A percentile compares a stretch with the other conserved stretches of the same genome.
phyloP scores from a whole-genome alignment of 2,888 invertebrate genomes.

The Lypha dubia region DNA sequence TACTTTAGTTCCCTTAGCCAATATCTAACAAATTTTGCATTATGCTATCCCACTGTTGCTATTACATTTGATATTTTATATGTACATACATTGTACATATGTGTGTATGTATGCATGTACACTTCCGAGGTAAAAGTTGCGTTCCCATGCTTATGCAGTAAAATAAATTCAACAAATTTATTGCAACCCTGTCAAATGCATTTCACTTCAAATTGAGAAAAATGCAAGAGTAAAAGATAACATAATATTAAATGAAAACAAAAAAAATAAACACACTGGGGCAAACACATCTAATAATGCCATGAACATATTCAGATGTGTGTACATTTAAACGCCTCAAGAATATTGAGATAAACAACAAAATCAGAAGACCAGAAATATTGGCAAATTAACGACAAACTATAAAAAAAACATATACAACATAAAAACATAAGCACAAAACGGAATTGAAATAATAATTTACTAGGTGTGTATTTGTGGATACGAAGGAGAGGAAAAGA shows the following conservation, averaged over 20 bases:
- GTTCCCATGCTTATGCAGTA: constrained; percentile 39
- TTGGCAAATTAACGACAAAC: constrained; percentile 66
- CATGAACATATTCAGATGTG: constrained; percentile 12
- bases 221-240: constrained; percentile 31
- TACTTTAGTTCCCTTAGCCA: too few species aligned
- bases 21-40: too few species aligned
- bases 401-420: constrained; percentile 46
- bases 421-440: constrained; percentile 44
- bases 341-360: constrained; percentile 67
- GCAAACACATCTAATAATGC: constrained; percentile 20
- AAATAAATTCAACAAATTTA: constrained; percentile 55
- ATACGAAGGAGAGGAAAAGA: neutral
- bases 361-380: constrained; percentile 51
- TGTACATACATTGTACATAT: too few species aligned
- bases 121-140: constrained; percentile 50
- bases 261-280: constrained; percentile 39
- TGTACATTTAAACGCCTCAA: constrained; percentile 48
- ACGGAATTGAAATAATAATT: constrained; percentile 48
- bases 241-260: constrained; percentile 44
- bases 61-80: too few species aligned
- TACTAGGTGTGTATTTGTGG: constrained; percentile 9
- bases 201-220: constrained; percentile 34
- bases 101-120: constrained; percentile 1
- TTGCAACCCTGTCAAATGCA: constrained; percentile 68
- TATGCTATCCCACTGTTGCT: too few species aligned